Conservation (phyloP, 1,140 invertebrate genomes). For the Pteromalus puparum region DNA sequence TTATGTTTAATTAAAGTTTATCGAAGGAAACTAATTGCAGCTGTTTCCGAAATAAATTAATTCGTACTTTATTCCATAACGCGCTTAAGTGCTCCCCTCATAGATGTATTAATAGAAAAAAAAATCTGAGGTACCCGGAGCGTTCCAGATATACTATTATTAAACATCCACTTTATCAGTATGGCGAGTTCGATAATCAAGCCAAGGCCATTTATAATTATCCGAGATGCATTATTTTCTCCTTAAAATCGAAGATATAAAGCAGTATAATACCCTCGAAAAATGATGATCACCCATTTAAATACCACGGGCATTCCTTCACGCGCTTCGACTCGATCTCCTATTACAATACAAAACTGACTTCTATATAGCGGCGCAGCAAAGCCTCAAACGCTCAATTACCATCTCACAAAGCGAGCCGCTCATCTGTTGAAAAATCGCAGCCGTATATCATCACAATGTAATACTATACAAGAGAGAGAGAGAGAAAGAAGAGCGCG, state of each 20-base stretch:
- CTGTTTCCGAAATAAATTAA: too few relatives aligned
- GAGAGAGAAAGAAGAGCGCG: not conserved
- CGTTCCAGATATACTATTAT: conserved; percentile 15
- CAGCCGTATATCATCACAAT: not conserved
- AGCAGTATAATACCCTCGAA: not conserved
- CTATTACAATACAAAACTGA: not conserved
- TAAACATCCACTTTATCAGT: not conserved
- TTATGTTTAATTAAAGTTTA: too few relatives aligned
- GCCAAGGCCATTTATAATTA: conserved; percentile 6
- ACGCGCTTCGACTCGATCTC: not conserved
- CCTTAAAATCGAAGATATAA: not conserved
- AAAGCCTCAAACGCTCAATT: not conserved
- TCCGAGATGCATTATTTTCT: not conserved
- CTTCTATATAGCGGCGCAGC: not conserved
- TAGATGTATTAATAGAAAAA: not conserved
- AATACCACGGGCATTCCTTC: not conserved
- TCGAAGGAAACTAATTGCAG: too few relatives aligned
- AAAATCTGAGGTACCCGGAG: not conserved
- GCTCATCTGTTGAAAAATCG: not conserved
- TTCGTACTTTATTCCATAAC: too few relatives aligned
- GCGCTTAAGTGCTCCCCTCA: too few relatives aligned
- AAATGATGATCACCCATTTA: not conserved
- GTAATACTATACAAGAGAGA: not conserved
- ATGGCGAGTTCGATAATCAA: not conserved
- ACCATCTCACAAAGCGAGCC: not conserved